Conservation (phyloP, 2,113 vertebrate genomes). For the Lepus europaeus region DNA sequence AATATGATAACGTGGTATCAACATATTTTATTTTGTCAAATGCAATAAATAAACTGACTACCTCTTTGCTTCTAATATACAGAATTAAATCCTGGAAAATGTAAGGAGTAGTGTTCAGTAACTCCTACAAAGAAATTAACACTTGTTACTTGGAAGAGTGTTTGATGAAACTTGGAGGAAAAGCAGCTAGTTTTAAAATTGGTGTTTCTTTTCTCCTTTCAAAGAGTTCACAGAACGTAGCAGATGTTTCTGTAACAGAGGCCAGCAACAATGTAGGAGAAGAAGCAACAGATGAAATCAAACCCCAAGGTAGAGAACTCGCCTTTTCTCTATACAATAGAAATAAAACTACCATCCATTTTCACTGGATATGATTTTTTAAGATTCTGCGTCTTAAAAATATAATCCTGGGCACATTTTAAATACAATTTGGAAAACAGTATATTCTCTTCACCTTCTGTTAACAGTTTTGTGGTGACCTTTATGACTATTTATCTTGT, state of each 20-base stretch:
- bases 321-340: not conserved
- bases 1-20: constrained; percentile 78
- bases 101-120: constrained; percentile 58
- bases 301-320: constrained; percentile 70
- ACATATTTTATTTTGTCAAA: constrained; percentile 80
- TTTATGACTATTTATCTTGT: constrained; percentile 22
- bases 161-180: constrained; percentile 59
- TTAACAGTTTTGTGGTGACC: constrained; percentile 50
- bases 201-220: constrained; percentile 66
- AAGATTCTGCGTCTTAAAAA: constrained; percentile 55
- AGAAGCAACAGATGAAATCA: constrained; percentile 41
- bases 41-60: constrained; percentile 74
- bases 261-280: not conserved
- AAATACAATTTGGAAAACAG: constrained; percentile 51
- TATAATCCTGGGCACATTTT: constrained; percentile 14
- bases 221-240: constrained; percentile 50
- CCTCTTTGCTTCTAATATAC: constrained; percentile 72
- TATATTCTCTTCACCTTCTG: constrained; percentile 15
- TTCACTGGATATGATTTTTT: constrained; percentile 4
- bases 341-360: constrained; percentile 42
- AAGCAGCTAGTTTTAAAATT: constrained; percentile 62
- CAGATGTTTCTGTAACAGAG: not conserved
- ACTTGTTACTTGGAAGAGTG: constrained; percentile 51
- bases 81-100: constrained; percentile 76
- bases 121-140: constrained; percentile 43